Base-by-base conservation (phyloP, 2,888 invertebrate species). In the Apodemia duryi region DNA sequence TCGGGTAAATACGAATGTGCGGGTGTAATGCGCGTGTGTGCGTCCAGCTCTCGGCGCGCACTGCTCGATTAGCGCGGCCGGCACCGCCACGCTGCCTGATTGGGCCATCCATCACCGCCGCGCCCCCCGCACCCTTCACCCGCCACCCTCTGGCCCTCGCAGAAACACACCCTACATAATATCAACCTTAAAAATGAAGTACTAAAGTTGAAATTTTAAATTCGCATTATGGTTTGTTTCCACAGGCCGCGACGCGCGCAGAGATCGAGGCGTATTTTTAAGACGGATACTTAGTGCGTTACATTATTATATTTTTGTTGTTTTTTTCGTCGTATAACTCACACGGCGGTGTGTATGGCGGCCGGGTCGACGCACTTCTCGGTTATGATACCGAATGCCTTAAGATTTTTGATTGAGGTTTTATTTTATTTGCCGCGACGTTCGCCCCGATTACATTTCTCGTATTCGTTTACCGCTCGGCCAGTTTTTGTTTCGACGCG, bases 31-130 rank as follows among this genome's bases (percentile, higher is more conserved):
- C 78, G 83, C 78, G 79, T 81, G 84, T 84, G 87, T 84, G 86
- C 79, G 84, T 80, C 80, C 78, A 80, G 78, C 78, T 82, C 82
- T 79, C 86, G 81, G 83, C 84, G 84, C 88, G 83, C 86, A 85
- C 80, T 83, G 87, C 85, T 86, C 88, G 88, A 88, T 86, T 90
- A 89, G 88, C 86, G 85, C 85, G 88, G 83, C 85, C 82, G 83
- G 84, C 80, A 83, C 86, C 86, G 86, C 84, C 88, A 80, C 85
- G 88, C 87, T 86, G 90, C 88, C 88, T 86, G 89, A 90, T 90
- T 91, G 87, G 92, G 91, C 93, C 92, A 93, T 93, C 93, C 92
- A 92, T 92, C 92, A 91, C 83, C 74, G 72, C 81, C 77, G 82
- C 88, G 82, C 84, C 86, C 79, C 84, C 84, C 84, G 75, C 80